Base-by-base conservation (phyloP, 2,888 invertebrate species). In the Lutraria lutraria region DNA sequence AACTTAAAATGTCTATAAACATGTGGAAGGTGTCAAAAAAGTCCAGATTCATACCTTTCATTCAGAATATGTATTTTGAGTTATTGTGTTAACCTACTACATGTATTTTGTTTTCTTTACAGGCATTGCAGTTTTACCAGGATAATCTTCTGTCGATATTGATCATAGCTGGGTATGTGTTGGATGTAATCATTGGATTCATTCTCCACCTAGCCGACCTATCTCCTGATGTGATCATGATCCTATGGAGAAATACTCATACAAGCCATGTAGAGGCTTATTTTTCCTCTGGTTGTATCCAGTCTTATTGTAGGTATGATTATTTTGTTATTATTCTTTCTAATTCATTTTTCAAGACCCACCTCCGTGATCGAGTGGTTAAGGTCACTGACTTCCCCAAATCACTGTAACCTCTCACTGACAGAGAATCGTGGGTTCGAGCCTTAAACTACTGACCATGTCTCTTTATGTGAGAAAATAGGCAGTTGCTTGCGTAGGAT, bases 221-320 rank as follows among this genome's bases (percentile, higher is more conserved):
- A 53, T 96, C 97, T 19, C 94, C 96, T 0, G 97, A 97, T 88
- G 96, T 97, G 72, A 97, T 98, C 87, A 97, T 97, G 97, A 96
- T 98, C 79, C 97, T 98, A 89, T 0, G 98, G 98, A 95, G 98
- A 98, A 93, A 97, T 98, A 15, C 97, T 98, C 87, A 98, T 98
- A 97, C 96, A 98, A 89, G 97, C 97, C 96, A 96, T 98, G 88
- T 98, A 98, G 96, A 97, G 98, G 97, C 97, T 98, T 94, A 98
- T 98, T 92, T 97, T 98, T 43, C 98, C 98, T 13, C 97, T 98
- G 85, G 98, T 98, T 93, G 97, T 98, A 80, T 97, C 97, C 56
- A 97, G 97, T 85, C 97, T 98, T 84, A 97, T 98, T 87, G 97
- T 97, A 93, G 97, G 97, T 97, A 91, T 87, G 90, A 60, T 6